Percentiles rank a stretch among this genome's conserved stretches.
Conservation (phyloP, 2,113 vertebrate species). For the Oncorhynchus tshawytscha region DNA sequence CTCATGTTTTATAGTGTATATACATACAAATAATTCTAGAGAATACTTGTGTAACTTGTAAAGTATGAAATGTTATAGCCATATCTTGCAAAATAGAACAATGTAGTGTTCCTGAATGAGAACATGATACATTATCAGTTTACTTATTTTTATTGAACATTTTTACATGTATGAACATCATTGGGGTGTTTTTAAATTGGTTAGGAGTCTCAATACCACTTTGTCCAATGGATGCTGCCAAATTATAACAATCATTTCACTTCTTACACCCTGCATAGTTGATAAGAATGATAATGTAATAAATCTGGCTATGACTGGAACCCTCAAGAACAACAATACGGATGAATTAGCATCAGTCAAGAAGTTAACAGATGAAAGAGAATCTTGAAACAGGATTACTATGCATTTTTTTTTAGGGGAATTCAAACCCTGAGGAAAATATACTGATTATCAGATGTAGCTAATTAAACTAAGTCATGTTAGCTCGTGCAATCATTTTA, state of each 20-base stretch:
- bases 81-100: not conserved
- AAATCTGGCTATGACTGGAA: not conserved
- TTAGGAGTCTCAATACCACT: not conserved
- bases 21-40: not conserved
- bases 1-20: not conserved
- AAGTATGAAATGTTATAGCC: not conserved
- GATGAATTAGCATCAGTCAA: no score
- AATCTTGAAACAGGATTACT: no score
- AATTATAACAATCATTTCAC: not conserved
- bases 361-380: no score
- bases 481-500: no score
- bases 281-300: not conserved
- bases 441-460: no score
- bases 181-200: slow-evolving; percentile 1
- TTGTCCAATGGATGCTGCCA: not conserved
- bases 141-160: slow-evolving; percentile 17
- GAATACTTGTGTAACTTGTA: not conserved
- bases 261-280: not conserved
- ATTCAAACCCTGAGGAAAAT: no score
- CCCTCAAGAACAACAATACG: no score
- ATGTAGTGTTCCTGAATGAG: not conserved
- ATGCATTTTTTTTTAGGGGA: no score
- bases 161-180: slow-evolving; percentile 33
- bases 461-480: no score
- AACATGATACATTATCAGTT: not conserved